A percentile compares a stretch with the other conserved stretches of the same genome.
phyloP scores from a whole-genome alignment of 1,140 invertebrate genomes.

The Babylonia areolata region DNA sequence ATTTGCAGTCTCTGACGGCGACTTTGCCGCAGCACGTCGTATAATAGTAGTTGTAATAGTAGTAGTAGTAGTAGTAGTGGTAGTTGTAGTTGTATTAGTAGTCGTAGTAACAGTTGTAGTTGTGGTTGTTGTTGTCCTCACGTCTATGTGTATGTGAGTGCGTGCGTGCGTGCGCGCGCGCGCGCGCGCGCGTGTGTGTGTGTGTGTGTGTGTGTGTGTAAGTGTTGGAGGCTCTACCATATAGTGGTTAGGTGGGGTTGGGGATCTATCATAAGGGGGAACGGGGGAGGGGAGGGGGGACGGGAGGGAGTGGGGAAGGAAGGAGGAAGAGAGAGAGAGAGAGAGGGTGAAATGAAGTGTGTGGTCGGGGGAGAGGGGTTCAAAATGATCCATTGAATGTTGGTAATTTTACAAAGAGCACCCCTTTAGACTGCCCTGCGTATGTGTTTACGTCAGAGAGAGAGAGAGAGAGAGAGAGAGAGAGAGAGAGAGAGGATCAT shows the following conservation, averaged over 20 bases:
- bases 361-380: background rate
- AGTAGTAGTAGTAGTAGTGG: background rate
- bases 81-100: no score
- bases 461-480: background rate
- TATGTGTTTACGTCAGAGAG: background rate
- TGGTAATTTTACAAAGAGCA: background rate
- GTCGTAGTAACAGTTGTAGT: no score
- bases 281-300: background rate
- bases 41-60: background rate
- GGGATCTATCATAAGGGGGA: background rate
- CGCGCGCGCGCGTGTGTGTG: no score
- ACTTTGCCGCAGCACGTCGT: constrained; percentile 14
- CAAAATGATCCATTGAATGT: background rate
- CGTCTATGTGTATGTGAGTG: no score
- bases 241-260: background rate
- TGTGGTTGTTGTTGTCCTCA: background rate
- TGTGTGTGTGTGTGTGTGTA: no score
- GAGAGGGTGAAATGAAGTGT: background rate
- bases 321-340: background rate
- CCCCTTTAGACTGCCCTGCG: no score
- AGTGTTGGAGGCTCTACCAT: background rate
- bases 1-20: constrained; percentile 18
- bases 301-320: background rate
- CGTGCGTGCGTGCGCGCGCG: no score
- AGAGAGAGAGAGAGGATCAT: background rate